These are phyloP conservation scores for Cyprinodon diabolis DNA, from an alignment of 2,797 vertebrate genomes.

Conservation along the genomic window DNA sequence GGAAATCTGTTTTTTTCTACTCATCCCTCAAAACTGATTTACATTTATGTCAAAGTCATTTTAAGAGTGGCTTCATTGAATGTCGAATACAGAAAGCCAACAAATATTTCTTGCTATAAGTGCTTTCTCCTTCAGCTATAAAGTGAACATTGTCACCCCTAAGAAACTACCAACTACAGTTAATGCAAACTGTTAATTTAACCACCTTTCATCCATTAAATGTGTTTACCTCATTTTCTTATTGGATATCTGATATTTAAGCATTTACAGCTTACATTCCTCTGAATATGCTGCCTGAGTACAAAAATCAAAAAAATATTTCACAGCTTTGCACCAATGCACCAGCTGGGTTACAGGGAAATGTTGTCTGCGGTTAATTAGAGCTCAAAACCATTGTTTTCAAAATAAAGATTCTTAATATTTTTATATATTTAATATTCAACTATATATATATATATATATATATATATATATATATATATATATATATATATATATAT, in stretches of 20 bases:
- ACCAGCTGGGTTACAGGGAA: conserved; percentile 48
- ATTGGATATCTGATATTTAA: background rate
- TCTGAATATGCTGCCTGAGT: background rate
- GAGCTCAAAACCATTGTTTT: background rate
- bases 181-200: too few species aligned
- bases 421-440: background rate
- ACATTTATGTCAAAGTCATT: too few species aligned
- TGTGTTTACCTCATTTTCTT: background rate
- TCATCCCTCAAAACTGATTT: too few species aligned
- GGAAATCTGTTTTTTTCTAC: too few species aligned
- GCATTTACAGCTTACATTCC: background rate
- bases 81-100: too few species aligned
- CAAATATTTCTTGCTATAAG: too few species aligned
- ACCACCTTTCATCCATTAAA: background rate
- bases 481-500: too few species aligned
- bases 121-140: too few species aligned
- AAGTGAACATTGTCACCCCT: too few species aligned
- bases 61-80: too few species aligned
- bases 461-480: too few species aligned
- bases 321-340: conserved; percentile 12
- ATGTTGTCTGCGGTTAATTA: conserved; percentile 33
- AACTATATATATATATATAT: background rate
- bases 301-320: background rate
- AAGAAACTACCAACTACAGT: too few species aligned
- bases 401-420: background rate